Percentiles rank a stretch among this genome's conserved stretches.
phyloP scores from a whole-genome alignment of 37 sponge, comb jelly and placozoan genomes.

The Theonella swinhoei region DNA sequence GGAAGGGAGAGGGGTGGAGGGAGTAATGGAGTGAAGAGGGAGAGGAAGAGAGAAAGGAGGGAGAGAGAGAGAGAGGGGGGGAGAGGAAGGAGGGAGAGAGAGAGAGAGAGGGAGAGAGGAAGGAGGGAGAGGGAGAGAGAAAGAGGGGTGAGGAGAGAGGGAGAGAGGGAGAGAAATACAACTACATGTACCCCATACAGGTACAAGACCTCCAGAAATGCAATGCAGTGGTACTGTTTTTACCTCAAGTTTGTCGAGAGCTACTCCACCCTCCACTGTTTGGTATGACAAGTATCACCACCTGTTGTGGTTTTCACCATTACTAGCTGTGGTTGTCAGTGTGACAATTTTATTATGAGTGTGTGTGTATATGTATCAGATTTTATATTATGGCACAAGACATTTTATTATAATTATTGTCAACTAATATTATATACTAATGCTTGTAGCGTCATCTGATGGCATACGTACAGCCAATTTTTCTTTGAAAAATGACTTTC shows the following conservation, averaged over 20 bases:
- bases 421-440: too few relatives aligned
- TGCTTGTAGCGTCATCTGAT: too few relatives aligned
- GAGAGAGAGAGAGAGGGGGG: too few relatives aligned
- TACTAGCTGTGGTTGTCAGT: neutral
- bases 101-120: too few relatives aligned
- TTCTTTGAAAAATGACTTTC: too few relatives aligned
- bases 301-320: neutral
- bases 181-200: slow-evolving; percentile 18
- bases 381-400: too few relatives aligned
- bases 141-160: neutral
- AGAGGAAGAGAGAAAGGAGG: too few relatives aligned
- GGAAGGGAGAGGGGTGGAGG: too few relatives aligned
- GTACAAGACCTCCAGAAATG: slow-evolving; percentile 69
- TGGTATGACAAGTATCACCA: neutral
- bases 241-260: slow-evolving; percentile 69
- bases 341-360: slow-evolving; percentile 2
- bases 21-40: too few relatives aligned
- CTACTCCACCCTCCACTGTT: slow-evolving; percentile 49
- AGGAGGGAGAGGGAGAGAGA: neutral
- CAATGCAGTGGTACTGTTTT: slow-evolving; percentile 91
- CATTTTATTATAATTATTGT: too few relatives aligned
- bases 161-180: neutral
- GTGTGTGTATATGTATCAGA: slow-evolving; percentile 23
- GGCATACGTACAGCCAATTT: too few relatives aligned
- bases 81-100: too few relatives aligned